Conservation (phyloP, 2,888 invertebrate species). For the Pachycephus smyrnensis region DNA sequence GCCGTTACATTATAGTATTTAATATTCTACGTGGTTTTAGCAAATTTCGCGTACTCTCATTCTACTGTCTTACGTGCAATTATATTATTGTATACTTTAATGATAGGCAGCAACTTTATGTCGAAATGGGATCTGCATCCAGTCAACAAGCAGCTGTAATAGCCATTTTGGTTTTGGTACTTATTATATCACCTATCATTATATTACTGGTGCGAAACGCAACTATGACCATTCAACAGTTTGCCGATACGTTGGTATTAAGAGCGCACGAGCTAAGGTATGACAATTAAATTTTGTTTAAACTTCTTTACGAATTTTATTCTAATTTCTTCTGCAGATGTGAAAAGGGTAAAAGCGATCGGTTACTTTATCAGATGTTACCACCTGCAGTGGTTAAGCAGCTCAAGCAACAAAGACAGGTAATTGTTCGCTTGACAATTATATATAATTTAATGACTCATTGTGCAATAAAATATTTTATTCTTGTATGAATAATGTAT, state of each 20-base stretch:
- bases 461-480: constrained; percentile 11
- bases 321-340: constrained; percentile 27
- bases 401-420: constrained; percentile 70
- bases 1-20: not conserved
- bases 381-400: constrained; percentile 70
- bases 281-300: not conserved
- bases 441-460: not conserved
- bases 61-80: not conserved
- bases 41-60: not conserved
- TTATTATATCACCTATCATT: constrained; percentile 70
- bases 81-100: constrained; percentile 25
- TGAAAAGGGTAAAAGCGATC: constrained; percentile 73
- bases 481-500: not conserved
- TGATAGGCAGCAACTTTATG: constrained; percentile 66
- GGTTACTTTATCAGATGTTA: constrained; percentile 72
- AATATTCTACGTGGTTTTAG: not conserved
- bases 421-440: constrained; percentile 24
- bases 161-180: constrained; percentile 67
- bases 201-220: constrained; percentile 70
- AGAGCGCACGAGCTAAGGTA: constrained; percentile 69
- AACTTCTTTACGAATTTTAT: not conserved
- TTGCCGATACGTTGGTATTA: constrained; percentile 69
- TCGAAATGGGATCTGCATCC: constrained; percentile 68
- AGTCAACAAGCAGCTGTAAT: constrained; percentile 68
- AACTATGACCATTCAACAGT: constrained; percentile 71